These are phyloP conservation scores for Bombus sylvicola DNA, from an alignment of 1,140 invertebrate genomes.

Conservation along the genomic window DNA sequence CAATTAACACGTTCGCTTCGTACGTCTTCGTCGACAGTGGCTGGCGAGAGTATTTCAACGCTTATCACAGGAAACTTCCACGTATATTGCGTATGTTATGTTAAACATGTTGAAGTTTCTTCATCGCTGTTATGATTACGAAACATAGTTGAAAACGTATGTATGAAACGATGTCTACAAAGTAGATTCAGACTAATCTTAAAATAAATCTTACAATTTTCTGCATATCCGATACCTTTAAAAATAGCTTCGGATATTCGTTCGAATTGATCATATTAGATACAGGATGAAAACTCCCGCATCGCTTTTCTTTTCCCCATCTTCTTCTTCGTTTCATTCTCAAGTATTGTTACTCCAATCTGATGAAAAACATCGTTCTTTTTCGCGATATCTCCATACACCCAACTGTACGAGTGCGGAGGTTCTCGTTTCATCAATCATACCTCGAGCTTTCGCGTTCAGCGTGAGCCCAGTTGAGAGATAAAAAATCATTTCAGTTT, in stretches of 20 bases:
- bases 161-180: too few relatives aligned
- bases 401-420: neutral
- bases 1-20: neutral
- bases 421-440: conserved; percentile 14
- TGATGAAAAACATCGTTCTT: neutral
- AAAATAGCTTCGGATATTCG: neutral
- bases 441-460: neutral
- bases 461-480: too few relatives aligned
- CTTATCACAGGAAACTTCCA: too few relatives aligned
- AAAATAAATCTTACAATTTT: neutral
- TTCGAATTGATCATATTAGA: neutral
- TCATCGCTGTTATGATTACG: neutral
- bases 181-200: too few relatives aligned
- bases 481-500: neutral
- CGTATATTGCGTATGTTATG: neutral
- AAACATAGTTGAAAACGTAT: neutral
- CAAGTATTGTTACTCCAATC: neutral
- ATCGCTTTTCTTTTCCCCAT: neutral
- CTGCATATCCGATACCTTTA: neutral
- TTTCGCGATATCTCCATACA: neutral
- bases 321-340: neutral
- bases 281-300: neutral
- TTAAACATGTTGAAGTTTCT: neutral
- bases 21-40: neutral
- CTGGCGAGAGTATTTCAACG: neutral